Conservation (phyloP, 2,113 vertebrate species). For the Salvelinus sp. region DNA sequence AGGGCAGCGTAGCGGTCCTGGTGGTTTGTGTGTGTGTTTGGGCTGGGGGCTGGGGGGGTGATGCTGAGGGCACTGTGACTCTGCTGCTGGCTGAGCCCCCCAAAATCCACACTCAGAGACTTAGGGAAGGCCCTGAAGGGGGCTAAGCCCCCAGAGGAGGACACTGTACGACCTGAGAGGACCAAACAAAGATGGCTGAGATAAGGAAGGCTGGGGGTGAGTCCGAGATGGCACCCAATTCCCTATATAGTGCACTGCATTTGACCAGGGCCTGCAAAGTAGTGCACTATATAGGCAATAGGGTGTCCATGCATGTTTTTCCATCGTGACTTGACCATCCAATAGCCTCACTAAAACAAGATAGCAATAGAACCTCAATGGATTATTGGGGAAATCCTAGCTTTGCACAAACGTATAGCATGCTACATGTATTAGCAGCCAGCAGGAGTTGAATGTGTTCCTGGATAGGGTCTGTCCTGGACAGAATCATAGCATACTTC, state of each 20-base stretch:
- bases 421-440: constrained; percentile 28
- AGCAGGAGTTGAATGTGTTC: background rate
- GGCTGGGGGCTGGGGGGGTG: constrained; percentile 23
- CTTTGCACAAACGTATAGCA: constrained; percentile 34
- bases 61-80: constrained; percentile 46
- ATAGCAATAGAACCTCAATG: constrained; percentile 16
- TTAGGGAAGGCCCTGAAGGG: constrained; percentile 80
- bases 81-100: constrained; percentile 64
- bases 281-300: too few relatives aligned
- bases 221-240: too few relatives aligned
- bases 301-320: too few relatives aligned
- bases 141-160: constrained; percentile 67
- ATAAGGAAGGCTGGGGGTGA: too few relatives aligned
- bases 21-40: constrained; percentile 25
- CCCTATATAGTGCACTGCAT: too few relatives aligned
- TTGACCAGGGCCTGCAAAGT: too few relatives aligned
- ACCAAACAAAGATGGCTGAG: constrained; percentile 9
- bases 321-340: background rate
- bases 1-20: constrained; percentile 77
- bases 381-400: constrained; percentile 25
- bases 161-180: constrained; percentile 69
- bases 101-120: constrained; percentile 79
- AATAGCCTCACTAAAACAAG: background rate
- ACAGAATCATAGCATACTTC: background rate
- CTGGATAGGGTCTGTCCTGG: background rate